Evolutionary conservation across 2,888 invertebrate species (phyloP).

Genomic region (Noctua pronuba): DNA sequence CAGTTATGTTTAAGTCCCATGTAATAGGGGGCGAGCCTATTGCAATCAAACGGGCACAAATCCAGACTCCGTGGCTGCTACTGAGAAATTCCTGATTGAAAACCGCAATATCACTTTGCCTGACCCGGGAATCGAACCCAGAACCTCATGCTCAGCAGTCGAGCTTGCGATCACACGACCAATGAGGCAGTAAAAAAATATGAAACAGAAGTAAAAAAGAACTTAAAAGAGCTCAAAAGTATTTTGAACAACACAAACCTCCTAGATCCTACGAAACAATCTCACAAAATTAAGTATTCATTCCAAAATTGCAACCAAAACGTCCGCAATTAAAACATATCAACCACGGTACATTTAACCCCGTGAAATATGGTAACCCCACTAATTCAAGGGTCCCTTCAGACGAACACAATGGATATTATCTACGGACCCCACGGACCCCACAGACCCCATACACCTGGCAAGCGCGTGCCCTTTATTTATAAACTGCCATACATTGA

Average conservation of each 20-base stretch:
- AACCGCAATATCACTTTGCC: too few species aligned
- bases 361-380: slow-evolving; percentile 51
- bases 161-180: too few species aligned
- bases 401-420: slow-evolving; percentile 59
- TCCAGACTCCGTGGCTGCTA: too few species aligned
- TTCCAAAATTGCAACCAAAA: slow-evolving; percentile 14
- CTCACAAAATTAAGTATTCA: slow-evolving; percentile 1
- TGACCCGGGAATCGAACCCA: too few species aligned
- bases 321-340: slow-evolving; percentile 38
- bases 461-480: slow-evolving; percentile 75
- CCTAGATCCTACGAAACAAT: background rate
- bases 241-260: background rate
- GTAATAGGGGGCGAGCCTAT: too few species aligned
- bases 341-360: slow-evolving; percentile 58
- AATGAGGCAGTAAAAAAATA: too few species aligned
- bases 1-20: too few species aligned
- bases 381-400: slow-evolving; percentile 57
- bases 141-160: too few species aligned
- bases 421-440: slow-evolving; percentile 25
- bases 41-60: too few species aligned
- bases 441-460: slow-evolving; percentile 71
- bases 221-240: background rate
- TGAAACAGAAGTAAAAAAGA: background rate
- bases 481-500: slow-evolving; percentile 46
- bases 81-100: too few species aligned